Percentiles rank a stretch among this genome's conserved stretches.
Conservation (phyloP, 2,888 invertebrate species). For the Aporophyla nigra region DNA sequence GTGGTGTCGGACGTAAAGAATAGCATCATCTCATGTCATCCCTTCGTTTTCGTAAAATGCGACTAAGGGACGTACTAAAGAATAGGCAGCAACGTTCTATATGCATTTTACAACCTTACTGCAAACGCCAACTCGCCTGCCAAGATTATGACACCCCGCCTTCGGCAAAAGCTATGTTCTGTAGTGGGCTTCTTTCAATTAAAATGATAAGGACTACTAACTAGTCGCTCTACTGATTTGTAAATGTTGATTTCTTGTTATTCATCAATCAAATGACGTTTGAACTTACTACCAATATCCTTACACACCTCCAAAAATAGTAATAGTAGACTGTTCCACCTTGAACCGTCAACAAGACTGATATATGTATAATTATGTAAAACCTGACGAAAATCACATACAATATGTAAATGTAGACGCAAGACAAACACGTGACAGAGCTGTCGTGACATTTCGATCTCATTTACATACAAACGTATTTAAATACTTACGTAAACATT, state of each 20-base stretch:
- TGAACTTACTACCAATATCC: not conserved
- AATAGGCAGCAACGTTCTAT: too few species aligned
- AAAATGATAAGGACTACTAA: not conserved
- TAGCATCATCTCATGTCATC: too few species aligned
- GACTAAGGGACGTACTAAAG: too few species aligned
- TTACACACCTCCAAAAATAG: constrained; percentile 16
- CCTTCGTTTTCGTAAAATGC: too few species aligned
- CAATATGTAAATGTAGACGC: constrained; percentile 11
- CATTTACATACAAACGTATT: constrained; percentile 37
- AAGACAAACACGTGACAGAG: constrained; percentile 20
- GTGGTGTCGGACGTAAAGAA: too few species aligned
- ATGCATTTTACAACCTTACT: too few species aligned
- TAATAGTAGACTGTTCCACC: not conserved
- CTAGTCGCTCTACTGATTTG: not conserved
- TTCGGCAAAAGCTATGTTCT: too few species aligned
- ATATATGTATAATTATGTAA: constrained; percentile 8
- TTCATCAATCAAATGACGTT: not conserved
- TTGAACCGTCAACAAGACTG: not conserved
- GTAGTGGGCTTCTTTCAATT: too few species aligned
- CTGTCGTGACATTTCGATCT: constrained; percentile 9
- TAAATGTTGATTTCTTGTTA: not conserved
- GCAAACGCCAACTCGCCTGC: too few species aligned
- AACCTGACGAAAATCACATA: constrained; percentile 15
- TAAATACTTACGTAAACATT: constrained; percentile 15
- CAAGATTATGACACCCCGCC: too few species aligned